These are phyloP conservation scores for Andricus quercusramuli DNA, from an alignment of 2,888 invertebrate species.

Conservation along the genomic window DNA sequence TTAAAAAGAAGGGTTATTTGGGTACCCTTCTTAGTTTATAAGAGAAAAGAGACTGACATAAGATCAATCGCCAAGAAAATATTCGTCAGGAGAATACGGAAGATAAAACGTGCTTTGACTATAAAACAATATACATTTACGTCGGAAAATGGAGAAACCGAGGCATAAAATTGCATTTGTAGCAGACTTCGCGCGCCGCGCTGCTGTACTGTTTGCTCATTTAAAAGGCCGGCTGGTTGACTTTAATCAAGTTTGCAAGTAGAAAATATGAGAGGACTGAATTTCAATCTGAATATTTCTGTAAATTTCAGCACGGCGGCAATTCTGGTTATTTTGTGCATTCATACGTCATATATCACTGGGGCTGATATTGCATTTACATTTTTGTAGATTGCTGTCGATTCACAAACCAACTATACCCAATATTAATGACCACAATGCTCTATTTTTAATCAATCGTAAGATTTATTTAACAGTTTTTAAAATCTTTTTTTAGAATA, in stretches of 20 bases:
- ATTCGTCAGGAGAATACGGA: conserved; percentile 7
- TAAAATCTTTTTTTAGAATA: background rate
- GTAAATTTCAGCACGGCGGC: conserved; percentile 49
- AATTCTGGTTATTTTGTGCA: conserved; percentile 59
- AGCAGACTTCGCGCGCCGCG: conserved; percentile 40
- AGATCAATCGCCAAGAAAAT: conserved; percentile 18
- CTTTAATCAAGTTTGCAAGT: conserved; percentile 60
- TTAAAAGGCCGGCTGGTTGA: conserved; percentile 54
- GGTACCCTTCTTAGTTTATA: too few relatives aligned
- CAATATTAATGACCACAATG: background rate
- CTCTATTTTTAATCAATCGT: background rate
- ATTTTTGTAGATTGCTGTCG: conserved; percentile 42
- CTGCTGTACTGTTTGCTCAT: conserved; percentile 52
- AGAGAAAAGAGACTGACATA: background rate
- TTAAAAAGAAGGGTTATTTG: too few relatives aligned
- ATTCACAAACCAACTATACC: background rate
- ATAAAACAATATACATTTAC: background rate
- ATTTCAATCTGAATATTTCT: conserved; percentile 61
- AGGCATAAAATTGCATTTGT: conserved; percentile 65
- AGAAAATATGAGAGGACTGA: conserved; percentile 60
- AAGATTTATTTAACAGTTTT: background rate
- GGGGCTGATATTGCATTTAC: conserved; percentile 24
- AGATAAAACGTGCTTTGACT: background rate
- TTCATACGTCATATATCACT: conserved; percentile 62
- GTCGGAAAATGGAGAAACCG: conserved; percentile 54